phyloP scores from a whole-genome alignment of 2,888 invertebrate genomes.

The Helleia helle region DNA sequence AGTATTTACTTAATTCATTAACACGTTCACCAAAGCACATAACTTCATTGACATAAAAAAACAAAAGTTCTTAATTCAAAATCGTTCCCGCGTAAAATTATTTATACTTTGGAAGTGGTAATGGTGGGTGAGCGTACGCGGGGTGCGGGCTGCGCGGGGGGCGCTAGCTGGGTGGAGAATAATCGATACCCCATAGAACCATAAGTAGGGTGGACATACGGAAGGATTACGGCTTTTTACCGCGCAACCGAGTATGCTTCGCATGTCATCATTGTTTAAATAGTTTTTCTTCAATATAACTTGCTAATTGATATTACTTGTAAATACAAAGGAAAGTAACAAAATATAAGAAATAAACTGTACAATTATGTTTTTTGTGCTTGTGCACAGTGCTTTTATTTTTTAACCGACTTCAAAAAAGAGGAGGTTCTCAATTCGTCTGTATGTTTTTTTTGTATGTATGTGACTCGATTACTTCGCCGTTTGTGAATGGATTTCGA shows the following conservation, averaged over 20 bases:
- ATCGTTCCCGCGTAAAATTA: constrained; percentile 22
- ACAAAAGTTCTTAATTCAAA: constrained; percentile 18
- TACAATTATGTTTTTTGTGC: too few species aligned
- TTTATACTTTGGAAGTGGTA: constrained; percentile 21
- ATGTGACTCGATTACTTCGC: too few species aligned
- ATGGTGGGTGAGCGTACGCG: constrained; percentile 17
- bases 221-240: constrained; percentile 43
- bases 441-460: too few species aligned
- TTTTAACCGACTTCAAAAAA: too few species aligned
- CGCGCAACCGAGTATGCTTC: constrained; percentile 27
- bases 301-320: too few species aligned
- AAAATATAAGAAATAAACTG: too few species aligned
- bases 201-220: constrained; percentile 60
- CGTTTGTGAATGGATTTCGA: too few species aligned
- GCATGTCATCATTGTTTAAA: constrained; percentile 6
- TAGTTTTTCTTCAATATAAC: too few species aligned
- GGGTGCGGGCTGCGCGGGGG: constrained; percentile 27
- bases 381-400: too few species aligned
- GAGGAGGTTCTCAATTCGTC: too few species aligned
- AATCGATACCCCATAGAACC: constrained; percentile 66
- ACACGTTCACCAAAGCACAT: neutral
- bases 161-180: constrained; percentile 29
- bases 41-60: constrained; percentile 11
- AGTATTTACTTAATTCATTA: neutral
- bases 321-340: too few species aligned